Base-by-base conservation (phyloP, 2,888 invertebrate genomes). In the Blomia tropicalis region DNA sequence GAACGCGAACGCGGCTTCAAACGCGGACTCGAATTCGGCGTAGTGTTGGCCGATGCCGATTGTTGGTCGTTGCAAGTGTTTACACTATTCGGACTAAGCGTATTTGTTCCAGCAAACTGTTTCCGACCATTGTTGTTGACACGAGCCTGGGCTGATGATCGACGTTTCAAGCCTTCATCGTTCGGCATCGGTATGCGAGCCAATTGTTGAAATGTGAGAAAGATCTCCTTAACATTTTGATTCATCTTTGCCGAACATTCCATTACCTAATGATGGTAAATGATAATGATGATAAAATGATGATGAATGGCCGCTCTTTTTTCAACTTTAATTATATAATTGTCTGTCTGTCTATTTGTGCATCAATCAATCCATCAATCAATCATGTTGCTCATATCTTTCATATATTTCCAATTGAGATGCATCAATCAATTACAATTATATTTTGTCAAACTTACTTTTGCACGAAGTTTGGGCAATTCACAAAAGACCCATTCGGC, bases 171-270 rank as follows among this genome's bases (percentile, higher is more conserved):
- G 65, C 70, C 51, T 66, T 69, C 68, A 70, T 70, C 66, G 67
- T 67, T 62, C 67, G 69, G 64, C 69, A 70, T 63, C 2, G 75
- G 74, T 68, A 85, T 82, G 69, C 82, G 82, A 60, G 86, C 84
- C 61, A 88, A 77, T 43, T 83, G 82, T 66, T 88, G 78, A 72
- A 89, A 81, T 63, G 82, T 81, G 70, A 84, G 82, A 75, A 89
- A 89, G 64, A 87, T 80, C 69, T 87, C 86, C 70, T 81, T 81
- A 66, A 88, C 81, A 73, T 83, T 84, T 70, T 80, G 80, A 73
- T 85, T 67, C 71, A 83, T 83, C 72, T 84, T 85, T 19, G 85
- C 85, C 56, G 84, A 86, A 73, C 83, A 85, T 73, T 83, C 85
- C 70, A 84, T 76, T 54, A 85, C 81, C 73, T 84, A 83, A 63